A percentile compares a stretch with the other conserved stretches of the same genome.
Evolutionary conservation across 1,140 invertebrate genomes (phyloP).

Genomic region (Ganaspis sp.): DNA sequence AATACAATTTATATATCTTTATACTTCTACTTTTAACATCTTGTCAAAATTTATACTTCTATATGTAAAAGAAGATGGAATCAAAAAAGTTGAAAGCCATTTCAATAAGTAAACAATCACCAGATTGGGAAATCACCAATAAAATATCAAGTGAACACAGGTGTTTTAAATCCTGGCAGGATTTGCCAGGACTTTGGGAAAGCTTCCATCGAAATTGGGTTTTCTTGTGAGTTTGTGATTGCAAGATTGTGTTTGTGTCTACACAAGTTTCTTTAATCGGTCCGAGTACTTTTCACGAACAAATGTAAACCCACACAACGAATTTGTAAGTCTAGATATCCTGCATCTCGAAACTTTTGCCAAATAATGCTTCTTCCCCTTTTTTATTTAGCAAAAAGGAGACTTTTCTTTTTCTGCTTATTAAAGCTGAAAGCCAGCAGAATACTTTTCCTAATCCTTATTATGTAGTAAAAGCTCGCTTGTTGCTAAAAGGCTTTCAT

Average conservation of each 20-base stretch:
- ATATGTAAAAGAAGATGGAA: background rate
- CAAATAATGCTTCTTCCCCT: conserved; percentile 16
- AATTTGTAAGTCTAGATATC: background rate
- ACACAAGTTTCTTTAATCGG: conserved; percentile 11
- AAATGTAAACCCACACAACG: background rate
- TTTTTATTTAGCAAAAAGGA: background rate
- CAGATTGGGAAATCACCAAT: conserved; percentile 9
- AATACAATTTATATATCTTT: no score
- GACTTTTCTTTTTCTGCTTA: background rate
- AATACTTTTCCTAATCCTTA: conserved; percentile 18
- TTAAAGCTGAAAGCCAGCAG: background rate
- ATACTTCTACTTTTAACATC: no score
- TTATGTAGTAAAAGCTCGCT: background rate
- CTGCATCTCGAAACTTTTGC: background rate
- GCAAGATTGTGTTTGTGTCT: background rate
- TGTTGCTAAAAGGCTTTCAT: background rate
- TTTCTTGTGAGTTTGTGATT: conserved; percentile 36
- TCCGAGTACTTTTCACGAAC: background rate
- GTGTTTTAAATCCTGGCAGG: conserved; percentile 26
- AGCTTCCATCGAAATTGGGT: conserved; percentile 44
- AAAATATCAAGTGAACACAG: conserved; percentile 16
- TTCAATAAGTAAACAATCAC: conserved; percentile 16
- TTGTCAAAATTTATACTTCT: no score
- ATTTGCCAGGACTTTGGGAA: background rate
- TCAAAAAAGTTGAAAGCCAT: conserved; percentile 13